phyloP scores from a whole-genome alignment of 2,113 vertebrate species.

The Uria lomvia region DNA sequence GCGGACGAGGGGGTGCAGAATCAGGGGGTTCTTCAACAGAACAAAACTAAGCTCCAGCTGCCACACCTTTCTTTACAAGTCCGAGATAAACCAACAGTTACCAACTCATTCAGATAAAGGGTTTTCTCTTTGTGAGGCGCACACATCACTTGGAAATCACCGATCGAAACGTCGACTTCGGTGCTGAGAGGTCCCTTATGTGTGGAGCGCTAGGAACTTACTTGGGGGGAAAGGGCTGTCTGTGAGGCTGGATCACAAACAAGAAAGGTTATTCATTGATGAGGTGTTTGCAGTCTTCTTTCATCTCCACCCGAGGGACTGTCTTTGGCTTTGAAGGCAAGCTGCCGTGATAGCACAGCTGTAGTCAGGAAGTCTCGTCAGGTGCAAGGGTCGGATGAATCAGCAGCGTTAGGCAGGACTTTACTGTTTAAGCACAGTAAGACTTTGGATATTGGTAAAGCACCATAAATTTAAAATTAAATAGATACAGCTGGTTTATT shows the following conservation, averaged over 20 bases:
- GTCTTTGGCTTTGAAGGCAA: neutral
- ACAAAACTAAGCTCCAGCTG: neutral
- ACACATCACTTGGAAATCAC: neutral
- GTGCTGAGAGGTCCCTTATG: accelerated
- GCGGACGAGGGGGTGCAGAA: neutral
- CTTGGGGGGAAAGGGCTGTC: neutral
- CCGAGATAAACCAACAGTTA: neutral
- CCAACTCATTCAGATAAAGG: neutral
- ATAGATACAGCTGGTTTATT: neutral
- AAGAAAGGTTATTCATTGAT: neutral
- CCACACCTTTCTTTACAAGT: neutral
- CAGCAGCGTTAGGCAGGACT: neutral
- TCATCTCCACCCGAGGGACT: neutral
- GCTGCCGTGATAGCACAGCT: neutral
- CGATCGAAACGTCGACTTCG: neutral
- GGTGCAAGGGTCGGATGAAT: neutral
- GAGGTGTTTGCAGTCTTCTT: neutral
- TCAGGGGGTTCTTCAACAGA: neutral
- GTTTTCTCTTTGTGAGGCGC: neutral
- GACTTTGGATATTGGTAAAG: neutral
- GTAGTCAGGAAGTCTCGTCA: neutral
- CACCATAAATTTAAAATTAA: neutral
- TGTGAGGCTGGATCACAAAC: neutral
- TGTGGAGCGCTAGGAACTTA: neutral
- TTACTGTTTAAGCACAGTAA: neutral